Evolutionary conservation across 2,888 invertebrate genomes (phyloP), one percentile per base, ranked within the genome.

Genomic region (Strigamia transsilvanica): DNA sequence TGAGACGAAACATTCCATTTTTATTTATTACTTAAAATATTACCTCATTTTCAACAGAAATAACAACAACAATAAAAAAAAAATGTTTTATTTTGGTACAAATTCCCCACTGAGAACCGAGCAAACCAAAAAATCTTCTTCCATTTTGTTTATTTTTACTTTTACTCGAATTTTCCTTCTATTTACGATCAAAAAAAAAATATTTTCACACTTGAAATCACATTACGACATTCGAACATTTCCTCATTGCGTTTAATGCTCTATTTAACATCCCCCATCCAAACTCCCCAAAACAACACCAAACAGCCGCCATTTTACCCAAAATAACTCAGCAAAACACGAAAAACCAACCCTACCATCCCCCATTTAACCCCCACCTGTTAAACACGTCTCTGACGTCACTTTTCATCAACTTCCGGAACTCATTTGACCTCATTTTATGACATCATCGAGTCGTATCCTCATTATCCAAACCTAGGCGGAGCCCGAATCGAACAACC

Each of bases 211-310:
- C 18, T n/a, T 6, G 18, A 51, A n/a, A 51, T 51, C 18, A 15
- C n/a, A 34, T 34, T n/a, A 51, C n/a, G 51, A 51, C 51, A 66
- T n/a, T n/a, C n/a, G n/a, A n/a, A n/a, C n/a, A n/a, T 66, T 66
- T 66, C 66, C 66, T 66, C 66, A 15, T 66, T 66, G 27, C 3
- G 27, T 66, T 66, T 66, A 10, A 66, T 27, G 66, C 66, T 66
- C 66, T 66, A 66, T 15, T 66, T 66, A 66, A 66, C 66, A 6
- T 23, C 27, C 27, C 23, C 9, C 23, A 7, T 15, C 7, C 12
- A 61, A 61, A 15, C 23, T 15, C n/a, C n/a, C n/a, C n/a, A 23
- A 61, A 61, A 61, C 46, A 46, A 46, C 46, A 46, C 46, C 4
- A 15, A 46, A 51, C 13, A 51, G 18, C 18, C 6, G 12, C n/a